A percentile compares a stretch with the other conserved stretches of the same genome.
Evolutionary conservation across 1,140 invertebrate genomes (phyloP).

Genomic region (Nymphalis io): DNA sequence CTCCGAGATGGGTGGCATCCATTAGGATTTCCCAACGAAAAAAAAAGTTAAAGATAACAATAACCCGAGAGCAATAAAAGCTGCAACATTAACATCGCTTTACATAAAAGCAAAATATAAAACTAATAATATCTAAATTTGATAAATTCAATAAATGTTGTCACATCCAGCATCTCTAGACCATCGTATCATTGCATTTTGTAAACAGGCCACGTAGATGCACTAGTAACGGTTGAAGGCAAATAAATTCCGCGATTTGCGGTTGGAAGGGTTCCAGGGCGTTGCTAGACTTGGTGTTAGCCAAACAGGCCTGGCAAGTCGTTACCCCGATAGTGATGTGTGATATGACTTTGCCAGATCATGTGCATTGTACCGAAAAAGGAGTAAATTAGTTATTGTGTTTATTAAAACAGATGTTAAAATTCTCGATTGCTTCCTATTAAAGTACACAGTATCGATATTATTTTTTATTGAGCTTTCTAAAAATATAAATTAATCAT

Average conservation of each 20-base stretch:
- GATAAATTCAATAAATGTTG: background rate
- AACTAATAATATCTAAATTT: too few relatives aligned
- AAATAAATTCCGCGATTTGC: conserved; percentile 74
- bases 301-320: conserved; percentile 44
- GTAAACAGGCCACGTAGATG: conserved; percentile 65
- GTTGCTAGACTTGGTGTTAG: conserved; percentile 54
- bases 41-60: too few relatives aligned
- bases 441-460: too few relatives aligned
- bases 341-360: conserved; percentile 33
- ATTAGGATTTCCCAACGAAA: too few relatives aligned
- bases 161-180: conserved; percentile 37
- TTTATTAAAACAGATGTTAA: too few relatives aligned
- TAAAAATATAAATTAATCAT: too few relatives aligned
- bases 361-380: conserved; percentile 8
- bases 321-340: conserved; percentile 28
- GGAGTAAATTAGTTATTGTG: background rate
- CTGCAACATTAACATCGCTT: too few relatives aligned
- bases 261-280: conserved; percentile 70
- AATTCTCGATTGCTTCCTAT: too few relatives aligned
- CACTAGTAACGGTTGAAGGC: conserved; percentile 66
- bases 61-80: too few relatives aligned
- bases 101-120: too few relatives aligned
- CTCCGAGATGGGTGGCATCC: too few relatives aligned
- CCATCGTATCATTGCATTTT: conserved; percentile 47
- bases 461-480: too few relatives aligned